Percentiles rank a stretch among this genome's conserved stretches.
Evolutionary conservation across 2,888 invertebrate species (phyloP).

Genomic region (Mimachlamys varia): DNA sequence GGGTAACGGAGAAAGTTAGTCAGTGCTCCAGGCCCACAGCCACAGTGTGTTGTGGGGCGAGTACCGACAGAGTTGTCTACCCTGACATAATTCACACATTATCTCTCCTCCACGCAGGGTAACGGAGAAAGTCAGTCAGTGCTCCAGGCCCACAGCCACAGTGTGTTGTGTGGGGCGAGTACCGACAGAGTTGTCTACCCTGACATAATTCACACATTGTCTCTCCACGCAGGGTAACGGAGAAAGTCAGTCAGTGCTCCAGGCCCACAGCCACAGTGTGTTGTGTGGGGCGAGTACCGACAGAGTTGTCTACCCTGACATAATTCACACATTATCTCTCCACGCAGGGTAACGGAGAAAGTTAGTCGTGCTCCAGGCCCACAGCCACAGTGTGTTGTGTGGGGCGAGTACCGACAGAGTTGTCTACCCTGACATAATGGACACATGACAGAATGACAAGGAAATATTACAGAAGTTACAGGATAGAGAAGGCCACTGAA

Average conservation of each 20-base stretch:
- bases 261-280: neutral
- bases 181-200: neutral
- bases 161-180: neutral
- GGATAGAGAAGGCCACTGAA: too few relatives aligned
- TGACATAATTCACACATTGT: neutral
- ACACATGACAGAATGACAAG: neutral
- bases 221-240: neutral
- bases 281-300: neutral
- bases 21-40: neutral
- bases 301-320: neutral
- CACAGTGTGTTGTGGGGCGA: neutral
- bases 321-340: constrained; percentile 6
- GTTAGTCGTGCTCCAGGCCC: neutral
- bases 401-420: neutral
- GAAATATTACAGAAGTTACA: too few relatives aligned
- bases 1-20: neutral
- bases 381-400: neutral
- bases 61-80: neutral
- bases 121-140: neutral
- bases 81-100: neutral
- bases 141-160: neutral
- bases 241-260: neutral
- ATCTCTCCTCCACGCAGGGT: neutral
- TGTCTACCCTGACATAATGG: neutral
- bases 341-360: neutral